Base-by-base conservation (phyloP, 2,113 vertebrate genomes). In the Cheirogaleus medius region DNA sequence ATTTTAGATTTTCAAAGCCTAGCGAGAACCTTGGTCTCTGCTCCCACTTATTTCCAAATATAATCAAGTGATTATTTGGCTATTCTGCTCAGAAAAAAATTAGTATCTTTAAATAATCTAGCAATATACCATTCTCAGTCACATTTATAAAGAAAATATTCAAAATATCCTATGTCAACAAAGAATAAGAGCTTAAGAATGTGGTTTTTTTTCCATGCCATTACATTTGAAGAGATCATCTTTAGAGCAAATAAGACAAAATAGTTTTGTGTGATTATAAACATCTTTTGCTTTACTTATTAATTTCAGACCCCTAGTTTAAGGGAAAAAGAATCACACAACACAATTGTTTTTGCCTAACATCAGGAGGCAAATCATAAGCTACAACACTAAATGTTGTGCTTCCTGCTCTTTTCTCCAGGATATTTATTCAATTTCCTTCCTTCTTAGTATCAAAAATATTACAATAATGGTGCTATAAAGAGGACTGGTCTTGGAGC, bases 381-480 rank as follows among this genome's bases (percentile, higher is more conserved):
- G 42, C 76, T 60, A 76, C 4, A 81, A 88, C 10, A 81, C 11
- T 63, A 58, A 94, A 12, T 42, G 9, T 27, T 87, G 10, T 63
- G 63, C 34, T 76, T 94, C n/a, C 58, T 85, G 44, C 63, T 83
- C 73, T 94, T 81, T 95, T 87, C 27, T 85, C 39, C 34, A 80
- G 83, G 71, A 85, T 44, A 76, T 71, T 90, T 81, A 69, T 84
- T 87, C 21, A n/a, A 94, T 68, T 80, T 69, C 78, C 42, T 96
- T 95, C 58, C 54, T 82, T 90, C 27, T 83, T 92, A 76, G 25
- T 54, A 56, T 8, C 20, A 93, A 74, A 93, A 96, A 85, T 54
- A 81, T 63, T 80, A 37, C 60, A 44, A 81, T 5, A 68, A 74
- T 52, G 8, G 44, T 27, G 5, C 34, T 89, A 39, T 63, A 63